phyloP scores from a whole-genome alignment of 2,113 vertebrate species.

The Lasiurus borealis region DNA sequence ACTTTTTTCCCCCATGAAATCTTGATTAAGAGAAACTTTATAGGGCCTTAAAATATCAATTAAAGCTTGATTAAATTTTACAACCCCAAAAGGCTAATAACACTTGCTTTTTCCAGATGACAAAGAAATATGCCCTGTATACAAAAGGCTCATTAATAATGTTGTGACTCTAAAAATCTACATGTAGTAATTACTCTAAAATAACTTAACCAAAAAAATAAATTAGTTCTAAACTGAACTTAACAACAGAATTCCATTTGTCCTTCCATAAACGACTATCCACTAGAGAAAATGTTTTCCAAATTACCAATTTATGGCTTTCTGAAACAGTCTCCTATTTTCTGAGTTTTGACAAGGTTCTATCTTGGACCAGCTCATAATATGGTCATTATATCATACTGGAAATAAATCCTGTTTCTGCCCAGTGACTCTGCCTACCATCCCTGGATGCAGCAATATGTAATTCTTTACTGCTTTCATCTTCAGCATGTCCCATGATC shows the following conservation, averaged over 20 bases:
- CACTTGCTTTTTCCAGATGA: conserved; percentile 38
- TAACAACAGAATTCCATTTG: background rate
- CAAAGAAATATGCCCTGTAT: background rate
- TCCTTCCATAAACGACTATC: background rate
- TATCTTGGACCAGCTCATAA: background rate
- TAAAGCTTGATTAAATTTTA: conserved; percentile 64
- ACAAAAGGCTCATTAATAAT: conserved; percentile 39
- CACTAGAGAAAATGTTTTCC: background rate
- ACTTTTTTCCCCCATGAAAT: conserved; percentile 35
- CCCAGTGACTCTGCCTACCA: background rate
- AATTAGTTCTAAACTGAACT: background rate
- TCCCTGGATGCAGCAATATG: background rate
- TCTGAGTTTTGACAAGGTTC: background rate
- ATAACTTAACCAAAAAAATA: background rate
- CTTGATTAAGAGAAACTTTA: conserved; percentile 42
- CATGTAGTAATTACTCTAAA: background rate
- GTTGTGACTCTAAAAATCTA: background rate
- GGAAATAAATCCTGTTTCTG: background rate
- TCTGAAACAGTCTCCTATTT: background rate
- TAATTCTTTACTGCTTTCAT: background rate
- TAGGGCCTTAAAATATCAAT: conserved; percentile 23
- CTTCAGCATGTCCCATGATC: background rate
- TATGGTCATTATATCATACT: background rate
- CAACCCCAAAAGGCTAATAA: background rate
- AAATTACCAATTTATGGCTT: background rate